Conservation (phyloP, 2,888 invertebrate genomes). For the Idaea straminata region DNA sequence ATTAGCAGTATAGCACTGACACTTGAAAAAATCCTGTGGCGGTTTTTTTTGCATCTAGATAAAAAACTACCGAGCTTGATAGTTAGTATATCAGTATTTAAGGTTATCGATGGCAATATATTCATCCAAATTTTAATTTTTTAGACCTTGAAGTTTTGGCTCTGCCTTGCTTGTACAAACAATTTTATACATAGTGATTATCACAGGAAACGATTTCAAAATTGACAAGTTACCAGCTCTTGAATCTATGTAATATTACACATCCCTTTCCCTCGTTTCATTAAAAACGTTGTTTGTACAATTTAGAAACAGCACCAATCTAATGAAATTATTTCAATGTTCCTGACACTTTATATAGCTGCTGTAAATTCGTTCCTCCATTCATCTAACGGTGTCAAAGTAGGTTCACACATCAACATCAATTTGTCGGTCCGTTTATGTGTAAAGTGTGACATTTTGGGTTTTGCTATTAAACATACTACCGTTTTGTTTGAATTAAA, state of each 20-base stretch:
- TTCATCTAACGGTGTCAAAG: constrained; percentile 50
- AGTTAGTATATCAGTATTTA: too few relatives aligned
- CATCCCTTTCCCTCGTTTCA: neutral
- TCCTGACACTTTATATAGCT: constrained; percentile 17
- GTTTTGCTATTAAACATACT: neutral
- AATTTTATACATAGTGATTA: too few relatives aligned
- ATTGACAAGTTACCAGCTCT: too few relatives aligned
- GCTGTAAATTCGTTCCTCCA: constrained; percentile 29
- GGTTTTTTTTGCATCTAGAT: too few relatives aligned
- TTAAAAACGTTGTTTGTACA: neutral
- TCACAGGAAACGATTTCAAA: neutral
- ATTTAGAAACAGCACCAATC: constrained; percentile 2
- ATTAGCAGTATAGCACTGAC: too few relatives aligned
- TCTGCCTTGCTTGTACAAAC: too few relatives aligned
- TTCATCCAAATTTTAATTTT: too few relatives aligned
- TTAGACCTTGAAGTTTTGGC: too few relatives aligned
- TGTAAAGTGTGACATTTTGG: constrained; percentile 52
- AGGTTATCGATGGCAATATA: too few relatives aligned
- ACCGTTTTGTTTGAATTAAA: neutral
- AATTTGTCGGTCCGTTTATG: constrained; percentile 58
- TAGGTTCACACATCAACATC: constrained; percentile 58
- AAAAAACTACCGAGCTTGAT: too few relatives aligned
- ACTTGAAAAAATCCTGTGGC: too few relatives aligned
- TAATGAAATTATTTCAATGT: constrained; percentile 25
- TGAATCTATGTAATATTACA: too few relatives aligned